phyloP scores from a whole-genome alignment of 2,888 invertebrate genomes.

The Cybosia mesomella region DNA sequence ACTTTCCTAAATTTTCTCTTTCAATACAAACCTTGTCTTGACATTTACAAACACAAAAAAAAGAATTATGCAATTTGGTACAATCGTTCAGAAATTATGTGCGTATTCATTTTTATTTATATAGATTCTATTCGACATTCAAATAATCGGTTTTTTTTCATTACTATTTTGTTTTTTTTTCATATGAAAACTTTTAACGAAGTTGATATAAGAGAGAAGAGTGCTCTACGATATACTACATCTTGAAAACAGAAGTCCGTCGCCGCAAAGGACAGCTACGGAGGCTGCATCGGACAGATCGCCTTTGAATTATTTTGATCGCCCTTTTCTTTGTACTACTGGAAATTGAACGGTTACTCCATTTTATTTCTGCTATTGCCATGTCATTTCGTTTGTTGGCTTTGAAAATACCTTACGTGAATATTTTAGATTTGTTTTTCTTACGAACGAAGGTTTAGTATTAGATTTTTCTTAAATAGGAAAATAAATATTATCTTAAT shows the following conservation, averaged over 20 bases:
- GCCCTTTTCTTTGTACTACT: conserved; percentile 50
- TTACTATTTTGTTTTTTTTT: too few species aligned
- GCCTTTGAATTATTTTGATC: conserved; percentile 55
- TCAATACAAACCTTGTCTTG: too few species aligned
- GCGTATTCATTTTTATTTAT: too few species aligned
- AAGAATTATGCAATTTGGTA: too few species aligned
- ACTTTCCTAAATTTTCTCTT: too few species aligned
- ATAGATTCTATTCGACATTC: too few species aligned
- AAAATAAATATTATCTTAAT: conserved; percentile 5
- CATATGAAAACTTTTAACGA: too few species aligned
- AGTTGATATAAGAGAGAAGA: background rate
- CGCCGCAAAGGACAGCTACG: conserved; percentile 44
- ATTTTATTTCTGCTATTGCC: conserved; percentile 50
- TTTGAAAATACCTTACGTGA: conserved; percentile 29
- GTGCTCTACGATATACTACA: conserved; percentile 18
- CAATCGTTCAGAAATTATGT: too few species aligned
- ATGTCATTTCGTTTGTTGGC: conserved; percentile 46
- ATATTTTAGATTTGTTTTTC: conserved; percentile 26
- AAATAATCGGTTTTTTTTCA: too few species aligned
- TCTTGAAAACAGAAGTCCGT: conserved; percentile 29
- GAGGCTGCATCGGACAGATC: conserved; percentile 55
- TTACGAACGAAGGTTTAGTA: conserved; percentile 1
- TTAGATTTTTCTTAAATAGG: background rate
- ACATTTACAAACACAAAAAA: too few species aligned
- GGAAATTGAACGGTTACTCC: conserved; percentile 50